Percentiles rank a stretch among this genome's conserved stretches.
phyloP scores from a whole-genome alignment of 2,113 vertebrate species.

The Onychorhynchus coronatus region DNA sequence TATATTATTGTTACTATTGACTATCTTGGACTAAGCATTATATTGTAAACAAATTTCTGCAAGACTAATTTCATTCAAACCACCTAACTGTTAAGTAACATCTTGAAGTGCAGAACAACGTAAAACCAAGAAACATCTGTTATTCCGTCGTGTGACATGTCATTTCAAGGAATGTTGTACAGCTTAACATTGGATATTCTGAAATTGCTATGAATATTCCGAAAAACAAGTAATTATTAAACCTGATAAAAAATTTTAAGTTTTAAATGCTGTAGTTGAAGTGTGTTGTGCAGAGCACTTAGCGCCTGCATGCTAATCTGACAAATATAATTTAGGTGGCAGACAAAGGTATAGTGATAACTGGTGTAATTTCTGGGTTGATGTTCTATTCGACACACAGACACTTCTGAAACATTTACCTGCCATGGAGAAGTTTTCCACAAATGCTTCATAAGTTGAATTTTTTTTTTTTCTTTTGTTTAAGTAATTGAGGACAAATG shows the following conservation, averaged over 20 bases:
- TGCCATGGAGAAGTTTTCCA: background rate
- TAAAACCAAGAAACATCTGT: background rate
- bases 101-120: background rate
- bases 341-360: background rate
- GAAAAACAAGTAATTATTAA: background rate
- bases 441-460: background rate
- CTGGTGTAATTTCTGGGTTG: background rate
- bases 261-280: background rate
- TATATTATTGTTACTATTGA: background rate
- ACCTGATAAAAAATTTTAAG: background rate
- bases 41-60: background rate
- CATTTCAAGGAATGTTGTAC: background rate
- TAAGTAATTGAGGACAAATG: background rate
- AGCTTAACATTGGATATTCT: background rate
- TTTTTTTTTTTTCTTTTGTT: background rate
- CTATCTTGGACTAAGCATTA: background rate
- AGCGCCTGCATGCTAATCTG: background rate
- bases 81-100: background rate
- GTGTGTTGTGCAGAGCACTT: background rate
- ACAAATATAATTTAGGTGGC: background rate
- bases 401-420: background rate
- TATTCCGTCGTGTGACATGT: background rate
- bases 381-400: background rate
- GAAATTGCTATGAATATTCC: background rate
- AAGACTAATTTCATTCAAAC: background rate